Evolutionary conservation across 2,113 vertebrate genomes (phyloP), one percentile per base, ranked within the genome.

Genomic region (Onychorhynchus coronatus): DNA sequence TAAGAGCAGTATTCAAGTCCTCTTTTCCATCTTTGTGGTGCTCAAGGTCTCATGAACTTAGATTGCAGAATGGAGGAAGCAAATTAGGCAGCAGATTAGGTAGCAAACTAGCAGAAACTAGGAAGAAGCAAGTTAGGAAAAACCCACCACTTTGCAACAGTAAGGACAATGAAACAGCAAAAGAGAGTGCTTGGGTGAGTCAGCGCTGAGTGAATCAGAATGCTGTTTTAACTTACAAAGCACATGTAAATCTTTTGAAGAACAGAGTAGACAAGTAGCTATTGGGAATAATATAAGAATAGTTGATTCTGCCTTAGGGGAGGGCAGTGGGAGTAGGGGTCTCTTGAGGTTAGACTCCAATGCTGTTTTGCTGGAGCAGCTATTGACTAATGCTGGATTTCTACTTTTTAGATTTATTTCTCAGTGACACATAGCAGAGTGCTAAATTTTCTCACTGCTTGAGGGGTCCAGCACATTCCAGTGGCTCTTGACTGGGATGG

Each of bases 371-470:
- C 44, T 53, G 9, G 44, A 87, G 44, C 41, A 85, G 65, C 52
- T 87, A 42, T 93, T 92, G 76, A 91, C 81, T 62, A 97, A 95
- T 56, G 25, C 52, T 91, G 41, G 25, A 75, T 91, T 92, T 79
- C 83, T 89, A 7, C 41, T 95, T 84, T 30, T 35, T 85, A 70
- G 63, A 78, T 93, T 95, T 95, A 75, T 93, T 96, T 96, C 66
- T 76, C 1, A 6, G 53, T 72, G 53, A 79, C 41, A 22, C n/a
- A 80, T 80, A 88, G 39, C 39, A 4, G 3, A 73, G 41, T 66
- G 58, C 71, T 72, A 49, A 49, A 19, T 70, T 53, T 50, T 82
- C 49, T 23, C 31, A n/a, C 31, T 85, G 77, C 84, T 75, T 75
- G 52, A 92, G 74, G 47, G 39, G 49, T 75, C 53, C 65, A 46